Evolutionary conservation across 2,797 vertebrate genomes (phyloP).

Genomic region (Eulemur coronatus): DNA sequence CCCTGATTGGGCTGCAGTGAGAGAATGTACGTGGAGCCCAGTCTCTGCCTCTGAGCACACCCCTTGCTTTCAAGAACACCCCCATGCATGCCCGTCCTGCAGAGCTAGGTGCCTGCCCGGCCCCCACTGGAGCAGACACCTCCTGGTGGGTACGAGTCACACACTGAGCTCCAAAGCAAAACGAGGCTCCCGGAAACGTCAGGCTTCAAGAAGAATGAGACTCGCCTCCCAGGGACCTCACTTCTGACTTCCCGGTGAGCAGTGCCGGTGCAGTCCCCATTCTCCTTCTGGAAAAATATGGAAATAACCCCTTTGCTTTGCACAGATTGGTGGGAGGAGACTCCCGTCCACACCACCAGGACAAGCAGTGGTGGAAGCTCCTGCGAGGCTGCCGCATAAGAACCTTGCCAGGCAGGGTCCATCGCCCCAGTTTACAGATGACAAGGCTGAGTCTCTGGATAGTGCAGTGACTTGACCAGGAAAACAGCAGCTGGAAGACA

Average conservation of each 20-base stretch:
- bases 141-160: rapidly evolving
- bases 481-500: not conserved
- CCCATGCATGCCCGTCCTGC: not conserved
- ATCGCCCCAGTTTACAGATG: not conserved
- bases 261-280: not conserved
- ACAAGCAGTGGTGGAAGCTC: too few species aligned
- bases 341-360: not conserved
- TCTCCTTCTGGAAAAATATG: not conserved
- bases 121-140: rapidly evolving
- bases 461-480: not conserved
- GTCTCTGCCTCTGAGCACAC: too few species aligned
- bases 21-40: rapidly evolving
- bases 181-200: not conserved
- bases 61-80: not conserved
- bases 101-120: not conserved
- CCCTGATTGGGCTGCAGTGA: rapidly evolving
- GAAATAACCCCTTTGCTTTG: not conserved
- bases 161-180: not conserved
- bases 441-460: not conserved
- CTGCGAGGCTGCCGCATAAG: rapidly evolving
- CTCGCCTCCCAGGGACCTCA: not conserved
- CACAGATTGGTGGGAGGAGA: not conserved
- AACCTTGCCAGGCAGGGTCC: not conserved
- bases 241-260: not conserved
- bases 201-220: not conserved